phyloP scores from a whole-genome alignment of 1,140 invertebrate genomes.

The Pseudomyrmex pallidus region DNA sequence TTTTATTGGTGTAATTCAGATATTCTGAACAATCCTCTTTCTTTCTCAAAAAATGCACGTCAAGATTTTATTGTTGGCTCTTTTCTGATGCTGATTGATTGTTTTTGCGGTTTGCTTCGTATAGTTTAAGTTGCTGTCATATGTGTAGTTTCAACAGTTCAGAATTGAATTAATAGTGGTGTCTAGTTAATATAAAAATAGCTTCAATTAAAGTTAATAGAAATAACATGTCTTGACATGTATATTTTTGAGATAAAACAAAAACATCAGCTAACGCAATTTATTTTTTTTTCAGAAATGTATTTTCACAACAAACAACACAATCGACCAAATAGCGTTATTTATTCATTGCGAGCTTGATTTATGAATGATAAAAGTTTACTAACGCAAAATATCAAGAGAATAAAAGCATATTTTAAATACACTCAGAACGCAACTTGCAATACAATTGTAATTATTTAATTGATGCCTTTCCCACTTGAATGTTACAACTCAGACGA shows the following conservation, averaged over 20 bases:
- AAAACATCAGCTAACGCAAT: not conserved
- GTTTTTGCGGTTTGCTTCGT: no score
- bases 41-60: no score
- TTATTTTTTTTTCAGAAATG: no score
- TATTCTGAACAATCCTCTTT: slow-evolving; percentile 20
- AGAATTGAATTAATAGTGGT: no score
- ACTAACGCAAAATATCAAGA: slow-evolving; percentile 21
- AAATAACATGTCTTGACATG: not conserved
- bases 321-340: not conserved
- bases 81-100: no score
- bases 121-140: no score
- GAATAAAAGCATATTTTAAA: not conserved
- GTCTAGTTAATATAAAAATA: no score
- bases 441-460: slow-evolving; percentile 36
- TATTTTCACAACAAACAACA: not conserved
- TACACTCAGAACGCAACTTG: not conserved
- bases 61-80: no score
- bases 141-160: no score
- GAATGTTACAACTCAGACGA: slow-evolving; percentile 33
- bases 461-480: slow-evolving; percentile 33
- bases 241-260: slow-evolving; percentile 13
- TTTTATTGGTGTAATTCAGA: slow-evolving; percentile 45
- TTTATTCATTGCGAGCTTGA: not conserved
- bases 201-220: no score
- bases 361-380: slow-evolving; percentile 18